Percentiles rank a stretch among this genome's conserved stretches.
These are phyloP conservation scores for Aphis gossypii DNA, from an alignment of 1,140 invertebrate species.

Conservation along the genomic window DNA sequence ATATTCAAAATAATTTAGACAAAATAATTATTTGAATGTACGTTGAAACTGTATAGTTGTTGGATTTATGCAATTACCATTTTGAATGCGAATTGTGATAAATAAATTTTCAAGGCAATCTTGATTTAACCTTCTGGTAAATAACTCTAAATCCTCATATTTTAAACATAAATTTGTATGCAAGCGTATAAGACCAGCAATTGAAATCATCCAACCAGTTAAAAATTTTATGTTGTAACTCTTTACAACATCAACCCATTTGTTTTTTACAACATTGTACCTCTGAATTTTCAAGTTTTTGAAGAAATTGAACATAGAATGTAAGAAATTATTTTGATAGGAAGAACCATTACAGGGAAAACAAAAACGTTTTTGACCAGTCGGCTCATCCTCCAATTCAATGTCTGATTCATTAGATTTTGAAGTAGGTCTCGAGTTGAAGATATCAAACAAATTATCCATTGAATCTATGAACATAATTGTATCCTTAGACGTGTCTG, in stretches of 20 bases:
- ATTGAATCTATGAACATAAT: background rate
- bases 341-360: background rate
- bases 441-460: background rate
- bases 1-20: constrained; percentile 9
- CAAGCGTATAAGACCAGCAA: background rate
- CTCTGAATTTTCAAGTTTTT: background rate
- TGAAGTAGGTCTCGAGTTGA: background rate
- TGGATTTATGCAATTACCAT: background rate
- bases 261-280: background rate
- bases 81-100: background rate
- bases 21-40: too few relatives aligned
- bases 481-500: background rate
- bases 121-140: background rate
- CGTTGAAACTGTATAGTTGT: background rate
- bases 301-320: background rate
- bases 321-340: background rate
- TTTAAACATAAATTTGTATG: background rate
- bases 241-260: background rate
- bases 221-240: background rate
- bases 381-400: background rate
- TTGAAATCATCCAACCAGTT: background rate
- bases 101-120: background rate
- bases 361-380: background rate
- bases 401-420: background rate
- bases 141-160: background rate